Evolutionary conservation across 2,888 invertebrate species (phyloP), one percentile per base, ranked within the genome.

Genomic region (Operophtera brumata): DNA sequence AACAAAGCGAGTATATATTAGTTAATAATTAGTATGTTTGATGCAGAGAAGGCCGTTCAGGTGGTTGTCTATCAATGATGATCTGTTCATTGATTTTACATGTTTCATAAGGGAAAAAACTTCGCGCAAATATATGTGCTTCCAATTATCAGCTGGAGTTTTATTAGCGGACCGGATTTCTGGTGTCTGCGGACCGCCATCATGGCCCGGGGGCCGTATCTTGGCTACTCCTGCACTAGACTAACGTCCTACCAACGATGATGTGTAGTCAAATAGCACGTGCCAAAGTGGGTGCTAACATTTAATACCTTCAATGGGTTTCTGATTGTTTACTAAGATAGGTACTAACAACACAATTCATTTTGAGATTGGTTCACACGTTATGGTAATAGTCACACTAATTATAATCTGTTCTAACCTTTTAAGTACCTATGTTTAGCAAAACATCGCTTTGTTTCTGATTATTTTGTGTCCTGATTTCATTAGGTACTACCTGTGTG

Each of bases 301-400:
- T 45, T 20, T 61, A 50, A 46, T 45, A 59, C 47, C 48, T 26
- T 58, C 66, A 77, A 75, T 77, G 67, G 63, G 65, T 71, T 76
- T 73, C 66, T 70, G 68, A 75, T 75, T 58, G 62, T 63, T 37
- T 63, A 52, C 40, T 41, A 12, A 37, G 13, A 40, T 28, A 10
- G 6, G 3, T 20, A 14, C 30, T 56, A 56, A 51, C 48, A 49
- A 45, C 47, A 53, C 53, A 62, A 66, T 59, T 60, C 52, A 62
- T 67, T 67, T 57, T 35, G 59, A 67, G 72, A 79, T 77, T 69
- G 65, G 69, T 69, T 69, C 60, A 64, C 65, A 66, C 78, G 78
- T 80, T 81, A 81, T 59, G 66, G 70, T 80, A 79, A 80, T 80
- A 64, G 73, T 62, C 58, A 63, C 57, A 53, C 59, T 69, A 75